Evolutionary conservation across 2,888 invertebrate species (phyloP), one percentile per base, ranked within the genome.

Genomic region (Sialis lutaria): DNA sequence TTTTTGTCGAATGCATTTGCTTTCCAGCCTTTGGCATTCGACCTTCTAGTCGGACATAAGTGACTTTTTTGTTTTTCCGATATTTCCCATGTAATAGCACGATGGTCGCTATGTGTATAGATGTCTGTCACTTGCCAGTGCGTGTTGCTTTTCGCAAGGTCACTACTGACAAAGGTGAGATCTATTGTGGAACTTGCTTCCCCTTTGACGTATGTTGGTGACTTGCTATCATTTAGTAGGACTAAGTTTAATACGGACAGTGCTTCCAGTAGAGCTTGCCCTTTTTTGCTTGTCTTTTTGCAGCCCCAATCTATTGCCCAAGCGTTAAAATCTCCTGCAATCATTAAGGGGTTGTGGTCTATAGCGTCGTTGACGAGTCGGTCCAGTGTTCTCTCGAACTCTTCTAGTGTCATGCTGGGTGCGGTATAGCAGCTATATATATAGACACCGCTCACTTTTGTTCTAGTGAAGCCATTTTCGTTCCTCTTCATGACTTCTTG

Each of bases 251-350:
- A 45, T 1, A 44, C 7, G 1, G 50, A 10, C 30, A 53, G 10
- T 1, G 51, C 48, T 9, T 49, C 49, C 7, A 50, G 40, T 5
- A 53, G 34, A 4, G 49, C 44, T 37, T 50, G 40, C 6, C 52
- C 50, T 40, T 50, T 47, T 1, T 5, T 30, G 33, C 48, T 5
- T 46, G 50, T 42, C 40, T 8, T 41, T 1, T 43, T 48, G 31
- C 51, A 48, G 12, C 51, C 51, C 52, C 51, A 52, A 10, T 52
- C 53, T 1, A 37, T 40, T 8, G 51, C 50, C 52, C 50, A 51
- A 10, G 50, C 48, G 33, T 54, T 53, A 40, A 54, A 52, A 40
- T 52, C 51, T 1, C 52, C 54, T 1, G 51, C 52, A 6, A 54
- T 50, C 3, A 48, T 41, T 7, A 49, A 43, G 0, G 46, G 48